These are phyloP conservation scores for Eumaeus atala DNA, from an alignment of 1,140 invertebrate species.

Conservation along the genomic window DNA sequence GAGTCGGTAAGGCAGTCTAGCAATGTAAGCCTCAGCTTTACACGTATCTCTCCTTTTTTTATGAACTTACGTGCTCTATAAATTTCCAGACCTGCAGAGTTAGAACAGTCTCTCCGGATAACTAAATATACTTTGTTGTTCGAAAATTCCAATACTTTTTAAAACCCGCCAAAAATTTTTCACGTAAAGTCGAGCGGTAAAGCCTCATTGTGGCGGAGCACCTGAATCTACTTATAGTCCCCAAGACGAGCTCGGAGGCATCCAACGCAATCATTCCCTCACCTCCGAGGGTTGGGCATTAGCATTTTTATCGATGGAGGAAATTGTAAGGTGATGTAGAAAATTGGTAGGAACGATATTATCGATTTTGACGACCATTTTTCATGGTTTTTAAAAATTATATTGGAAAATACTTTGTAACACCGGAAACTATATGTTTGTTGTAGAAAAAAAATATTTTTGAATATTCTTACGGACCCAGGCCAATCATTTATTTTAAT, in stretches of 20 bases:
- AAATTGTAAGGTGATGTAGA: constrained; percentile 27
- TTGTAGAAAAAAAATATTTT: neutral
- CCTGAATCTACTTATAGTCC: constrained; percentile 43
- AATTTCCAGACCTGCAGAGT: no score
- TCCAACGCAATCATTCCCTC: constrained; percentile 46
- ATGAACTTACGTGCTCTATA: no score
- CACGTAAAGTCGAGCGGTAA: constrained; percentile 37
- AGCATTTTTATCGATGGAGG: constrained; percentile 60
- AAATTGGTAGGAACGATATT: constrained; percentile 18
- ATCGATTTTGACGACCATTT: constrained; percentile 11
- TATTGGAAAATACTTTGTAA: constrained; percentile 2
- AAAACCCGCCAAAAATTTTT: constrained; percentile 24
- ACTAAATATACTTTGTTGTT: no score
- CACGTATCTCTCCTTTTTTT: no score
- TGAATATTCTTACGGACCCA: neutral
- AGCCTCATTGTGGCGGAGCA: constrained; percentile 39
- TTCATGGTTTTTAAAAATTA: constrained; percentile 8
- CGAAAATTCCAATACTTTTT: constrained; percentile 25
- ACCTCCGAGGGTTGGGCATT: constrained; percentile 40
- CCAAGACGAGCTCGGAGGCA: constrained; percentile 31
- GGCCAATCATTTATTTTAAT: no score
- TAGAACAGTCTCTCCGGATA: no score
- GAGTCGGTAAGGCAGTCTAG: no score
- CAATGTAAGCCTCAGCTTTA: no score
- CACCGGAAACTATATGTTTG: neutral